Base-by-base conservation (phyloP, 2,113 vertebrate species). In the Vireo altiloquus region DNA sequence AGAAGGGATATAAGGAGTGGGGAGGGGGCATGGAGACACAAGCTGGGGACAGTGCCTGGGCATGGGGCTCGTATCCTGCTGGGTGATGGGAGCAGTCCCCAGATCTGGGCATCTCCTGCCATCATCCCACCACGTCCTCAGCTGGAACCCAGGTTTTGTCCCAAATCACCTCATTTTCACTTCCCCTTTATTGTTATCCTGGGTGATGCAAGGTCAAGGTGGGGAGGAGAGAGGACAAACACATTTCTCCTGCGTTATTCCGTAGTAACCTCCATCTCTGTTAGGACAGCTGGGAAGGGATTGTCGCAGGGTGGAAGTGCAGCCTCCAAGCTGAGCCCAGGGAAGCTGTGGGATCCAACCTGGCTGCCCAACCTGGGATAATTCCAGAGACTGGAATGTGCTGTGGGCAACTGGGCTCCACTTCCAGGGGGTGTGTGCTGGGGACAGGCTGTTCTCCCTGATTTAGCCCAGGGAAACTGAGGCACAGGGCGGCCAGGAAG, bases 401-500 rank as follows among this genome's bases (percentile, higher is more conserved):
- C 61, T 74, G 30, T 1, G 19, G 18, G 52, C n/a, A 49, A 1
- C 63, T 4, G 1, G 27, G 44, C 40, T 87, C 33, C 42, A 1
- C 35, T 69, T 82, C 14, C 75, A 50, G 33, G 27, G 10, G 1
- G 0, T 23, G 8, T 40, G 53, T 68, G 28, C 44, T 37, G 6
- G 31, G 40, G n/a, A 56, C 21, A 25, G 46, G 40, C 30, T 78
- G 11, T 13, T 72, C 9, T 81, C 18, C 24, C 21, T 22, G 22
- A 14, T 78, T 92, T 71, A 92, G 5, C 31, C 37, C 37, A 30
- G 65, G 75, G 57, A 88, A 88, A 85, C 65, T 79, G 70, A 85
- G 75, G 75, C 65, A 66, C 1, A 0, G 17, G 4, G 15, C 9
- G 4, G 3, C 0, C 12, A 20, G 2, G 11, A 44, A 79, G n/a